Conservation (phyloP, 2,888 invertebrate genomes). For the Zelleria hepariella region DNA sequence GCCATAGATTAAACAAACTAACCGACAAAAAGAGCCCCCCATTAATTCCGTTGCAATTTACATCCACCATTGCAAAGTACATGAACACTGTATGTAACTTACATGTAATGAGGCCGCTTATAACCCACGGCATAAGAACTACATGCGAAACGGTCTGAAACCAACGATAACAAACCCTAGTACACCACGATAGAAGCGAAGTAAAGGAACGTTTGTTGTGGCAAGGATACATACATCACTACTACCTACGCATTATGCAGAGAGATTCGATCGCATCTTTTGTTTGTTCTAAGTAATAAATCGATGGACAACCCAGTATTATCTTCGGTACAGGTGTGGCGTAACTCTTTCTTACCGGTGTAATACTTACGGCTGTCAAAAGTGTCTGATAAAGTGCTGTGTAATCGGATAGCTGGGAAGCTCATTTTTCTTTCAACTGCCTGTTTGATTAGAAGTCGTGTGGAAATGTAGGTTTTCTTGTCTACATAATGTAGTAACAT, state of each 20-base stretch:
- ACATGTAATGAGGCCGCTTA: slow-evolving; percentile 7
- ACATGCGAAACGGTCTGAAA: neutral
- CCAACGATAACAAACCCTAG: neutral
- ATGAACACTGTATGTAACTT: neutral
- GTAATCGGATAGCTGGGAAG: neutral
- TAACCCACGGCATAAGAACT: neutral
- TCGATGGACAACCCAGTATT: slow-evolving; percentile 6
- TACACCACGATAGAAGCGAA: neutral
- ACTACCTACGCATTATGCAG: slow-evolving; percentile 8
- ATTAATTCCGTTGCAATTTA: slow-evolving; percentile 3
- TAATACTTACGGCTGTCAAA: neutral
- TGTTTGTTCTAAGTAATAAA: slow-evolving; percentile 5
- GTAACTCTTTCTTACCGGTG: neutral
- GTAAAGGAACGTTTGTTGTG: neutral
- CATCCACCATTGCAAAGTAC: slow-evolving; percentile 2
- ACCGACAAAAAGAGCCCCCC: neutral
- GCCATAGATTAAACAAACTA: slow-evolving; percentile 1
- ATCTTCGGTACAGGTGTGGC: neutral
- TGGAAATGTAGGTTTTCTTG: too few relatives aligned
- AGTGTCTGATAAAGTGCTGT: neutral
- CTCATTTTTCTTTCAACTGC: neutral
- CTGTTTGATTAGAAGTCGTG: too few relatives aligned
- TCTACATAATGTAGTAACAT: too few relatives aligned
- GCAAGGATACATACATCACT: slow-evolving; percentile 6
- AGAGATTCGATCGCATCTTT: slow-evolving; percentile 1